Evolutionary conservation across 2,888 invertebrate genomes (phyloP).

Genomic region (Andrena marginata): DNA sequence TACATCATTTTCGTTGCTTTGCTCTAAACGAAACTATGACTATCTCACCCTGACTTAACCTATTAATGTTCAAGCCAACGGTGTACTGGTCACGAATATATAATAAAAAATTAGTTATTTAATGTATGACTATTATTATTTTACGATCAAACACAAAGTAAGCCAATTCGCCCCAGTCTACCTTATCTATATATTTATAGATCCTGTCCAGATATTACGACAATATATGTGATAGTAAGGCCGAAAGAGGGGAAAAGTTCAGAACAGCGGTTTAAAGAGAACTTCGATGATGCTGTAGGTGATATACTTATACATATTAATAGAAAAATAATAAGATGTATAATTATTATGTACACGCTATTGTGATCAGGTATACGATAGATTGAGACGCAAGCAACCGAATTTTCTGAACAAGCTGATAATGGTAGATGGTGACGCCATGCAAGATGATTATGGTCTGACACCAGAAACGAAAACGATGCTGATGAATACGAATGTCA

Average conservation of each 20-base stretch:
- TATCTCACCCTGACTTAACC: too few relatives aligned
- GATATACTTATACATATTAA: not conserved
- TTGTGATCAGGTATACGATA: conserved; percentile 85
- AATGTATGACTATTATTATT: too few relatives aligned
- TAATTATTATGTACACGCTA: not conserved
- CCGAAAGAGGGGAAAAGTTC: conserved; percentile 81
- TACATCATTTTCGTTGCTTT: too few relatives aligned
- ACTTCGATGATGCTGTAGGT: conserved; percentile 81
- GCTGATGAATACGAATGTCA: conserved; percentile 86
- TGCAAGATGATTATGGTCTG: conserved; percentile 86
- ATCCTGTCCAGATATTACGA: conserved; percentile 79
- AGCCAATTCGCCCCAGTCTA: too few relatives aligned
- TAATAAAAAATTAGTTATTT: too few relatives aligned
- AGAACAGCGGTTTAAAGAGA: conserved; percentile 79
- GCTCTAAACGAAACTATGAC: too few relatives aligned
- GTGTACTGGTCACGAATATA: too few relatives aligned
- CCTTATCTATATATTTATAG: conserved; percentile 63
- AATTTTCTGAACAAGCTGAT: conserved; percentile 86
- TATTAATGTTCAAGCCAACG: too few relatives aligned
- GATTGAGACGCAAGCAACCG: conserved; percentile 85
- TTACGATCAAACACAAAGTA: too few relatives aligned
- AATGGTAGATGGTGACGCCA: conserved; percentile 87
- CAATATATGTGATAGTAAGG: conserved; percentile 81
- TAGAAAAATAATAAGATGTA: not conserved
- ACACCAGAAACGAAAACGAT: conserved; percentile 85